These are phyloP conservation scores for Seriola aureovittata DNA, from an alignment of 2,113 vertebrate genomes.

Conservation along the genomic window DNA sequence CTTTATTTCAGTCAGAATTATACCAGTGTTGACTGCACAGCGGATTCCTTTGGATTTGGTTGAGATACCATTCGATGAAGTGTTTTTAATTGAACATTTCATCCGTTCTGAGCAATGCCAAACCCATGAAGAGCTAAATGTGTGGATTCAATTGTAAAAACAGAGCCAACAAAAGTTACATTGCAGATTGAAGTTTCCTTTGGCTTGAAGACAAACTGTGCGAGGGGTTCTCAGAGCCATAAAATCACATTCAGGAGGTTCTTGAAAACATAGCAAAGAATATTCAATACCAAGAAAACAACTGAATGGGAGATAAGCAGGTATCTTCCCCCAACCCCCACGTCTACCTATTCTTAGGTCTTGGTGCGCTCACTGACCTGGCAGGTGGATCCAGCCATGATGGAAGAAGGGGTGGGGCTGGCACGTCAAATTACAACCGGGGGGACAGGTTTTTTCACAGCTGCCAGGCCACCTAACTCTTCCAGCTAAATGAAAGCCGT, in stretches of 20 bases:
- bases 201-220: constrained; percentile 31
- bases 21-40: constrained; percentile 13
- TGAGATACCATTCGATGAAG: constrained; percentile 22
- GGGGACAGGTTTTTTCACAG: constrained; percentile 63
- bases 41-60: constrained; percentile 41
- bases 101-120: constrained; percentile 38
- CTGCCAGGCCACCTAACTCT: constrained; percentile 71
- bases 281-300: constrained; percentile 19
- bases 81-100: constrained; percentile 61
- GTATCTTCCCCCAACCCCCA: constrained; percentile 23
- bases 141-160: constrained; percentile 39
- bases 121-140: constrained; percentile 37
- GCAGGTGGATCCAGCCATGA: constrained; percentile 75
- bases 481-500: constrained; percentile 80
- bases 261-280: constrained; percentile 9
- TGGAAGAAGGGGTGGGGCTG: constrained; percentile 49
- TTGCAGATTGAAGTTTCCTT: constrained; percentile 50
- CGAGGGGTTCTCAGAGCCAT: constrained; percentile 47
- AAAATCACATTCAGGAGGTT: constrained; percentile 35
- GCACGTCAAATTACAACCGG: constrained; percentile 63
- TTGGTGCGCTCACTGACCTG: constrained; percentile 58
- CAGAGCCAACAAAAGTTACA: constrained; percentile 18
- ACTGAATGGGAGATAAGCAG: constrained; percentile 32
- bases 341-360: constrained; percentile 28
- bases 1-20: constrained; percentile 19